These are phyloP conservation scores for Champsocephalus esox DNA, from an alignment of 2,797 vertebrate genomes.

Conservation along the genomic window DNA sequence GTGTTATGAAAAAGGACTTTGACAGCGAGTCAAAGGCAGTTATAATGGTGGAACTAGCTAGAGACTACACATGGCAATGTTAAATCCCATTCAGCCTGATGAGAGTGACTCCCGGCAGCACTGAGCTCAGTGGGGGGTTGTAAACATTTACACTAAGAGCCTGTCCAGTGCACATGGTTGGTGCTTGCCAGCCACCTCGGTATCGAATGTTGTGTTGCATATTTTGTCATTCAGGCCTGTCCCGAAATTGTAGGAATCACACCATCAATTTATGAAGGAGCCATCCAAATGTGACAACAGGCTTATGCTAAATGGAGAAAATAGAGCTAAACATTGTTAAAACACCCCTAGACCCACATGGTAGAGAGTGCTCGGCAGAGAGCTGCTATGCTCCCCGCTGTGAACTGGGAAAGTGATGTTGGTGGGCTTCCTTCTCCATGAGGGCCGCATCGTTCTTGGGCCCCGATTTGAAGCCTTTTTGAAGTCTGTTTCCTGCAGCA, in stretches of 20 bases:
- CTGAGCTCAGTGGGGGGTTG: conserved; percentile 88
- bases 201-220: conserved; percentile 88
- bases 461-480: conserved; percentile 86
- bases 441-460: conserved; percentile 87
- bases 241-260: conserved; percentile 90
- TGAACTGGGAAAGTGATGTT: conserved; percentile 91
- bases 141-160: conserved; percentile 92
- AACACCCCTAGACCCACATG: conserved; percentile 92
- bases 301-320: conserved; percentile 90
- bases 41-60: conserved; percentile 73
- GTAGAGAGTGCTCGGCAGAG: conserved; percentile 85
- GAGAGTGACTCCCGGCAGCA: conserved; percentile 87
- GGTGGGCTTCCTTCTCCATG: conserved; percentile 86
- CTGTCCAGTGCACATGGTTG: conserved; percentile 90
- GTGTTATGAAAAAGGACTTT: conserved; percentile 58
- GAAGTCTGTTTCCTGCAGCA: conserved; percentile 86
- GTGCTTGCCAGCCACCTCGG: conserved; percentile 88
- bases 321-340: conserved; percentile 92
- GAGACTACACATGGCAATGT: conserved; percentile 81
- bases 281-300: conserved; percentile 91
- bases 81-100: conserved; percentile 84
- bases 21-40: conserved; percentile 65
- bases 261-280: conserved; percentile 89
- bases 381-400: conserved; percentile 90
- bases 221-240: conserved; percentile 90